phyloP scores from a whole-genome alignment of 2,113 vertebrate species.

The Cheilinus undulatus region DNA sequence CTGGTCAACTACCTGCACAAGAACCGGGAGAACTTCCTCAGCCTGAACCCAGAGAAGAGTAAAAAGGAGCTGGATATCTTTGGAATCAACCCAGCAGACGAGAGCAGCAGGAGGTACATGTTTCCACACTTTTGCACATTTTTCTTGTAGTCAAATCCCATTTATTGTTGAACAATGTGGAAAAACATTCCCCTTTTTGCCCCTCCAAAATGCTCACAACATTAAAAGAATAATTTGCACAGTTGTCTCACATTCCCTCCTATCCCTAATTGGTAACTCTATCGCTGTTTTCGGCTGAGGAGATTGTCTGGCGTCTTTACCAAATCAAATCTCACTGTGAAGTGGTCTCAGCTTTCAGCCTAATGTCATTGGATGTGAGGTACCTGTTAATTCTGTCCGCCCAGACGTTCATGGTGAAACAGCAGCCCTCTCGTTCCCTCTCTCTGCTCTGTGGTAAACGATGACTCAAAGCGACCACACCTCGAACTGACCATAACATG shows the following conservation, averaged over 20 bases:
- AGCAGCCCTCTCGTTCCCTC: constrained; percentile 17
- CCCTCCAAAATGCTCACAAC: constrained; percentile 22
- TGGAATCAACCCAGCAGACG: constrained; percentile 93
- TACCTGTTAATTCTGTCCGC: constrained; percentile 70
- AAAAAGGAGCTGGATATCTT: constrained; percentile 98
- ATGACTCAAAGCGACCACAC: constrained; percentile 77
- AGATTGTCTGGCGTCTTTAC: constrained; percentile 67
- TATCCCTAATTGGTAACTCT: constrained; percentile 51
- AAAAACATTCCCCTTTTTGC: neutral
- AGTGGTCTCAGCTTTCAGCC: constrained; percentile 75
- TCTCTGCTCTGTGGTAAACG: constrained; percentile 52
- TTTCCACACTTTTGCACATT: neutral
- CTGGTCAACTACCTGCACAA: constrained; percentile 99
- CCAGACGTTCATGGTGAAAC: constrained; percentile 41
- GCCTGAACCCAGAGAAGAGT: constrained; percentile 89
- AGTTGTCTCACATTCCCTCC: constrained; percentile 13
- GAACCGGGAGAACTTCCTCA: constrained; percentile 95
- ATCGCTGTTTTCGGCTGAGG: constrained; percentile 55
- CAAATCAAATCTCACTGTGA: constrained; percentile 70
- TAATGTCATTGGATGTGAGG: constrained; percentile 61
- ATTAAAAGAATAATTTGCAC: constrained; percentile 15
- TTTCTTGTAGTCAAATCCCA: neutral
- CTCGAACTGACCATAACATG: constrained; percentile 64
- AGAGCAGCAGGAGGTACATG: constrained; percentile 94
- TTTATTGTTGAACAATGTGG: neutral